Evolutionary conservation across 2,113 vertebrate species (phyloP), one percentile per base, ranked within the genome.

Genomic region (Amia ocellicauda): DNA sequence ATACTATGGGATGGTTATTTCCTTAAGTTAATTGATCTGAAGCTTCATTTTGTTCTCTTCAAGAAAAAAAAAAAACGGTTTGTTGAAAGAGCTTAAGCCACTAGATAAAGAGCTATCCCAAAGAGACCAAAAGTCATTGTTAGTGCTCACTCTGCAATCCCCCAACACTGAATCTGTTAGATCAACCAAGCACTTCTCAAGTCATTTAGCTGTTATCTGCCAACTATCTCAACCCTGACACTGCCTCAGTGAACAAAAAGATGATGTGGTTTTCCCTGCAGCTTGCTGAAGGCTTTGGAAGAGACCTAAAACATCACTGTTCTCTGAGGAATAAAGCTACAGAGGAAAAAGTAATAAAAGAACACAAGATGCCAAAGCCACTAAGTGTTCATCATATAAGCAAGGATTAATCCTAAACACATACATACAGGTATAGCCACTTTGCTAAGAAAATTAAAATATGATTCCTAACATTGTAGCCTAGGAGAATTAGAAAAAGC

Each of bases 171-270:
- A 65, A 49, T 43, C 19, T 40, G 54, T 65, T 50, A 65, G 63
- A 65, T 65, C 55, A 28, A 58, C 63, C 43, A 43, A 65, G 43
- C 55, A 40, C 43, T 43, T 65, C 63, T 65, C 63, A 47, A 58
- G 55, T 58, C 43, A 50, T 57, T 51, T 51, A 23, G 45, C 55
- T 58, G 63, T 58, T 43, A 58, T 58, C 43, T 58, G 63, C 63
- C 54, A 51, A 45, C 28, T 51, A 51, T 43, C 55, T 51, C 43
- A 36, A 56, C 42, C 55, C 47, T 45, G 42, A 51, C 22, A 27
- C 20, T 22, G 54, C 63, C 50, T 65, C 63, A 58, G 41, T 58
- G 54, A 65, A 29, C 63, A 50, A 41, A 27, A 43, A 65, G 63
- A 58, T 51, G 54, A 58, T 65, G 45, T 58, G 10, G 63, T 27